A percentile compares a stretch with the other conserved stretches of the same genome.
These are phyloP conservation scores for Cirrhinus mrigala DNA, from an alignment of 2,797 vertebrate species.

Conservation along the genomic window DNA sequence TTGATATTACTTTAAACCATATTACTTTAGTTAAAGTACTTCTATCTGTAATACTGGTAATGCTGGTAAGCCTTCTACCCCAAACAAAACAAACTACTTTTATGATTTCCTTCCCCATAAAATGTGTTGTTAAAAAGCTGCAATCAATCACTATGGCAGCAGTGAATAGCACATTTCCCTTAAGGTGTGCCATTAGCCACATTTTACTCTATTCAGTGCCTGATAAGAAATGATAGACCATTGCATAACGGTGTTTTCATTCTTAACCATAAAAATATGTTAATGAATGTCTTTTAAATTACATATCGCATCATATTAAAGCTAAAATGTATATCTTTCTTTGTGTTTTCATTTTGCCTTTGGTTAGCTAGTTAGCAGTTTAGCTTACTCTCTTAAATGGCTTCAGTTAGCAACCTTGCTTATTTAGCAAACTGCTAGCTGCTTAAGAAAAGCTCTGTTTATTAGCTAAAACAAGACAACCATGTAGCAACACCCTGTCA, in stretches of 20 bases:
- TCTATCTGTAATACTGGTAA: neutral
- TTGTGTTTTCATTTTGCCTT: neutral
- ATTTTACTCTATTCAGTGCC: neutral
- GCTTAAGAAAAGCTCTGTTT: neutral
- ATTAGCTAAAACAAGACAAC: neutral
- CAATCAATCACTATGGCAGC: neutral
- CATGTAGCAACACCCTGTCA: neutral
- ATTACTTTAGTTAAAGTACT: neutral
- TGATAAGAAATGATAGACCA: conserved; percentile 12
- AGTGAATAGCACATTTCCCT: neutral
- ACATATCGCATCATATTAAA: neutral
- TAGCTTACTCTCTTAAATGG: neutral
- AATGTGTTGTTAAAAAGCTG: neutral
- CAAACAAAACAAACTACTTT: neutral
- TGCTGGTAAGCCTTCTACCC: too few species aligned
- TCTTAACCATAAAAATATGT: neutral
- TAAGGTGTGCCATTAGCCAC: neutral
- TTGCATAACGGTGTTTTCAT: neutral
- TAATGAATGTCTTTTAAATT: neutral
- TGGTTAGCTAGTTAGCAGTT: neutral
- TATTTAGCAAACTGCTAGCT: neutral
- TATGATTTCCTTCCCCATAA: neutral
- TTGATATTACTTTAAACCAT: neutral
- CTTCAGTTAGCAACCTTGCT: neutral
- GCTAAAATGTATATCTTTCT: neutral